Percentiles rank a stretch among this genome's conserved stretches.
Evolutionary conservation across 2,797 vertebrate species (phyloP).

Genomic region (Arnoldichthys spilopterus): DNA sequence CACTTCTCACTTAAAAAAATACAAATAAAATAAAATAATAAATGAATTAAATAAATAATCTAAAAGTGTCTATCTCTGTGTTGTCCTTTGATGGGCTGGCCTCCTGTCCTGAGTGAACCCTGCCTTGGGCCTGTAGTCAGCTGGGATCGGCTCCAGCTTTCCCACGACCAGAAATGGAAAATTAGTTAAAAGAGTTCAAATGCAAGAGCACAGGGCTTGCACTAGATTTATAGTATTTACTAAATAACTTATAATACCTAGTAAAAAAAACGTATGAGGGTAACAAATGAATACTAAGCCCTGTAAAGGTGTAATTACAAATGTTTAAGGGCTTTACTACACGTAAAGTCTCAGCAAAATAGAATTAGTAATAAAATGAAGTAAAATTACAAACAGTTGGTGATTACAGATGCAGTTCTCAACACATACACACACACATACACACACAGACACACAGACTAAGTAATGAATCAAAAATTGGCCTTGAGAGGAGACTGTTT

Average conservation of each 20-base stretch:
- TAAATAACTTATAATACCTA: too few species aligned
- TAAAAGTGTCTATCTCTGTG: too few species aligned
- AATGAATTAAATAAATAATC: too few species aligned
- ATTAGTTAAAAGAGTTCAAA: background rate
- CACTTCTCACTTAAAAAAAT: too few species aligned
- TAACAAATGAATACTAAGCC: background rate
- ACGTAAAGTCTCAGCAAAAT: background rate
- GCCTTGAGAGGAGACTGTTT: slow-evolving; percentile 66
- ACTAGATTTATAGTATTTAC: background rate
- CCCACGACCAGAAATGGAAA: too few species aligned
- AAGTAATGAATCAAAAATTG: slow-evolving; percentile 64
- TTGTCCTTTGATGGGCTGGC: too few species aligned
- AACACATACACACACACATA: slow-evolving; percentile 42
- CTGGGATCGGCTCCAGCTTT: too few species aligned
- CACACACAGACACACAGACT: slow-evolving; percentile 38
- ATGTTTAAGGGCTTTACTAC: background rate
- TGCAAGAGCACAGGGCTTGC: too few species aligned
- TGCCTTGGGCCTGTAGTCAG: too few species aligned
- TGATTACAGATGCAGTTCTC: slow-evolving; percentile 2
- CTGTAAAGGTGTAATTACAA: slow-evolving; percentile 11
- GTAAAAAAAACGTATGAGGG: background rate
- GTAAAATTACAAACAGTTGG: background rate
- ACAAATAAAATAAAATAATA: too few species aligned
- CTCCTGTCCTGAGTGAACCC: too few species aligned
- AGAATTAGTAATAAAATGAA: background rate